Percentiles rank a stretch among this genome's conserved stretches.
Evolutionary conservation across 35 echinoderm and acorn worm species (phyloP).

Genomic region (Heliocidaris tuberculata): DNA sequence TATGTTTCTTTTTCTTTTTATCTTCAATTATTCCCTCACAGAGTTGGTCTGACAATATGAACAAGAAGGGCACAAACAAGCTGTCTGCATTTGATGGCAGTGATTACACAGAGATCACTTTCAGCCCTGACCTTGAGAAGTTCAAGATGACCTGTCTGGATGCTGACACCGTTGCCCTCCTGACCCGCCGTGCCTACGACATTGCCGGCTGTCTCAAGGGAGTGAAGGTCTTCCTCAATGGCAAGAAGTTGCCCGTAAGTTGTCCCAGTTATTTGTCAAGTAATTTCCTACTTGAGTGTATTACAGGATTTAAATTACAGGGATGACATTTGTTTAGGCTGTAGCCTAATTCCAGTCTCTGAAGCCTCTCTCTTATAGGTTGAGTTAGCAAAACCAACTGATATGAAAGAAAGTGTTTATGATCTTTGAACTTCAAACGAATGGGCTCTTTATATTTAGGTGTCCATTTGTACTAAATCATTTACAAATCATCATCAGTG

Average conservation of each 20-base stretch:
- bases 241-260: constrained; percentile 79
- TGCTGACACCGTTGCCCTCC: constrained; percentile 67
- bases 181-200: constrained; percentile 82
- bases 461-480: too few relatives aligned
- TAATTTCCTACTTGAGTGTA: too few relatives aligned
- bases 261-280: not conserved
- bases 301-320: too few relatives aligned
- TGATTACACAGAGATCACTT: constrained; percentile 79
- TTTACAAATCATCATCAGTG: too few relatives aligned
- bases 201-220: constrained; percentile 74
- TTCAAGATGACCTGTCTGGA: constrained; percentile 78
- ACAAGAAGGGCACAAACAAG: constrained; percentile 45
- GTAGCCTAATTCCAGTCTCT: too few relatives aligned
- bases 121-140: constrained; percentile 69
- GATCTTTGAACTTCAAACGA: too few relatives aligned
- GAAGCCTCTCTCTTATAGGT: too few relatives aligned
- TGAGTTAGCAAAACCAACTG: too few relatives aligned
- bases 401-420: too few relatives aligned
- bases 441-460: too few relatives aligned
- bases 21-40: constrained; percentile 27
- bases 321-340: too few relatives aligned
- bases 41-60: constrained; percentile 85
- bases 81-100: constrained; percentile 56
- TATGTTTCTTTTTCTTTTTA: not conserved
- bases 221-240: constrained; percentile 85